Evolutionary conservation across 1,140 invertebrate genomes (phyloP).

Genomic region (Muscidifurax raptorellus): DNA sequence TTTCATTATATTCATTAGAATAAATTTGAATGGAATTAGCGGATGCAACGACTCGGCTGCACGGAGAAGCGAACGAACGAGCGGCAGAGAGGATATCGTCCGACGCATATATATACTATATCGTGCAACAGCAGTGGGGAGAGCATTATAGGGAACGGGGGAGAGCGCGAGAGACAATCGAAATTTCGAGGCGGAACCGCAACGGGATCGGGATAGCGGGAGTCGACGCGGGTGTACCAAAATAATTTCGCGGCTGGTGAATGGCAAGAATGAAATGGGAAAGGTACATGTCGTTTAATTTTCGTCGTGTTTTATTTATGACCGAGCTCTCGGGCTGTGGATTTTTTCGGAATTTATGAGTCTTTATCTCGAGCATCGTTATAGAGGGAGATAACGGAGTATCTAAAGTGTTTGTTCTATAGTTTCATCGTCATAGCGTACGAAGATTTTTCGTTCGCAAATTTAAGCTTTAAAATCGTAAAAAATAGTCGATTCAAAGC

Average conservation of each 20-base stretch:
- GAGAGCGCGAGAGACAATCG: background rate
- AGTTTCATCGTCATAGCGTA: too few relatives aligned
- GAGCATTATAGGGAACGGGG: background rate
- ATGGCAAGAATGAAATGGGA: background rate
- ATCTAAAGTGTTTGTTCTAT: too few relatives aligned
- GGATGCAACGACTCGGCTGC: background rate
- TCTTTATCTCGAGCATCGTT: background rate
- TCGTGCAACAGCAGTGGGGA: background rate
- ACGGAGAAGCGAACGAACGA: background rate
- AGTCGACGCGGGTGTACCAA: background rate
- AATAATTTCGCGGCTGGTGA: background rate
- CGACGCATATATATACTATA: background rate
- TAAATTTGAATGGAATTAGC: slow-evolving; percentile 34
- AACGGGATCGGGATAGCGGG: background rate
- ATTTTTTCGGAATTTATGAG: background rate
- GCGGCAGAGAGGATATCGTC: too few relatives aligned
- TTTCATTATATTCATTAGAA: slow-evolving; percentile 29
- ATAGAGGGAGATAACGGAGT: too few relatives aligned
- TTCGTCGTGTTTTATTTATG: background rate
- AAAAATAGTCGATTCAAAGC: too few relatives aligned
- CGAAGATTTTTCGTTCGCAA: too few relatives aligned
- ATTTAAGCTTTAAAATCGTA: too few relatives aligned
- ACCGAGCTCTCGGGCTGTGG: background rate
- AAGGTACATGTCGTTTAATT: background rate
- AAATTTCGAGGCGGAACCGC: slow-evolving; percentile 24